Evolutionary conservation across 2,113 vertebrate species (phyloP).

Genomic region (Eulacestoma nigropectus): DNA sequence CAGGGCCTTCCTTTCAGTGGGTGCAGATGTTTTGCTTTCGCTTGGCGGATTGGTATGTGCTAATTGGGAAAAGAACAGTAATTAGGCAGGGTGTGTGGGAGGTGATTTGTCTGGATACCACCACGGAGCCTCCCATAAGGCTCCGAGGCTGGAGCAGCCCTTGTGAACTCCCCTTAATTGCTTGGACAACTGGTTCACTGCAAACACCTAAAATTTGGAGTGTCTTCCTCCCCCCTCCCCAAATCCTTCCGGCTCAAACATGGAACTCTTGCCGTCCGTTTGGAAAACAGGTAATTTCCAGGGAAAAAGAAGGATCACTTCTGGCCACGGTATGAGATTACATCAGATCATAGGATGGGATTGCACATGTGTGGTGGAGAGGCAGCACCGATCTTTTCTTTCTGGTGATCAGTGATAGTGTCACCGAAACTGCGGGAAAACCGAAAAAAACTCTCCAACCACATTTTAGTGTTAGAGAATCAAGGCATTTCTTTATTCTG

Average conservation of each 20-base stretch:
- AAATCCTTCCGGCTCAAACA: neutral
- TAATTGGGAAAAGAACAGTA: neutral
- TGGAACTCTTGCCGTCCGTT: fast-evolving
- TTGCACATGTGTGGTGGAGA: neutral
- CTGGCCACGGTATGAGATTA: neutral
- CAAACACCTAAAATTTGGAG: neutral
- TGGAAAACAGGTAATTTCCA: neutral
- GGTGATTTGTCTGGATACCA: neutral
- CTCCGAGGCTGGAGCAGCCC: neutral
- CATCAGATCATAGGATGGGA: too few species aligned
- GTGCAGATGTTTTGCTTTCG: conserved; percentile 16
- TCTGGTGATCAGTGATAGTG: neutral
- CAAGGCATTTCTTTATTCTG: neutral
- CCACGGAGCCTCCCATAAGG: fast-evolving
- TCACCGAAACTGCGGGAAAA: neutral
- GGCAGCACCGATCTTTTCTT: neutral
- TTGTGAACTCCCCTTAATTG: neutral
- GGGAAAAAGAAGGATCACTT: neutral
- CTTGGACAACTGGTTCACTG: neutral
- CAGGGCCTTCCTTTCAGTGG: neutral
- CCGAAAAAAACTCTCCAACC: neutral
- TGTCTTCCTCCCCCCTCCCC: too few species aligned
- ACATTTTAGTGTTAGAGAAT: neutral
- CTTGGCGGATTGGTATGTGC: neutral
- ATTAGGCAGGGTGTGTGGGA: neutral